Percentiles rank a stretch among this genome's conserved stretches.
These are phyloP conservation scores for Troglohyphantes excavatus DNA, from an alignment of 2,888 invertebrate genomes.

Conservation along the genomic window DNA sequence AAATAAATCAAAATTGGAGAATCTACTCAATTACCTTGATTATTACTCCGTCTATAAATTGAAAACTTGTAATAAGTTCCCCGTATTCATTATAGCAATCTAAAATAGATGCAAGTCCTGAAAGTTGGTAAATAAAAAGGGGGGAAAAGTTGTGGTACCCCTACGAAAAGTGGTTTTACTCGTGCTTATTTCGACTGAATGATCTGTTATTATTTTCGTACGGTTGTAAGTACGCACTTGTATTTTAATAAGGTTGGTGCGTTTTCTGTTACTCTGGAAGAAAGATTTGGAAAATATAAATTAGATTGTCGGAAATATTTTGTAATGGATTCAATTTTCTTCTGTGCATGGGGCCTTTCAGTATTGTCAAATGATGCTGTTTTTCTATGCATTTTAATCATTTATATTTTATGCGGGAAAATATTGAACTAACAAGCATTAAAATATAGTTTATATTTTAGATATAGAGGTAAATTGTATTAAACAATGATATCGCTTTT, in stretches of 20 bases:
- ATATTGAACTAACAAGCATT: too few species aligned
- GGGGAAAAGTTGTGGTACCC: constrained; percentile 64
- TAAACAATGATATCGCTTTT: too few species aligned
- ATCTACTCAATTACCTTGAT: constrained; percentile 63
- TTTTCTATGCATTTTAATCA: too few species aligned
- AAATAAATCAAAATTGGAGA: constrained; percentile 57
- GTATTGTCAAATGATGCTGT: neutral
- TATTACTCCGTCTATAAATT: constrained; percentile 42
- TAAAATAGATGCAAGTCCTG: constrained; percentile 20
- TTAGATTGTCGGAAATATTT: neutral
- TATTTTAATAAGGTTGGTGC: constrained; percentile 53
- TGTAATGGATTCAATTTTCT: neutral
- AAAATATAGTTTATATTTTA: too few species aligned
- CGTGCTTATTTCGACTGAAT: constrained; percentile 1
- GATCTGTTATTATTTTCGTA: constrained; percentile 58
- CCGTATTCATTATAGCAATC: constrained; percentile 20
- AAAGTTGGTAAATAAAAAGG: constrained; percentile 55
- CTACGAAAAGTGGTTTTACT: constrained; percentile 63
- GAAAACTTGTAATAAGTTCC: constrained; percentile 27
- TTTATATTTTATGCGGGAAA: too few species aligned
- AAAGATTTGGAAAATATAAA: neutral
- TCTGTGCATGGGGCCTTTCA: neutral
- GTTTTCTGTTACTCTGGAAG: neutral
- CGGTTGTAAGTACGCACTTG: constrained; percentile 44
- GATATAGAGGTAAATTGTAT: too few species aligned